A percentile compares a stretch with the other conserved stretches of the same genome.
Evolutionary conservation across 2,113 vertebrate genomes (phyloP).

Genomic region (Cinclus mexicanus): DNA sequence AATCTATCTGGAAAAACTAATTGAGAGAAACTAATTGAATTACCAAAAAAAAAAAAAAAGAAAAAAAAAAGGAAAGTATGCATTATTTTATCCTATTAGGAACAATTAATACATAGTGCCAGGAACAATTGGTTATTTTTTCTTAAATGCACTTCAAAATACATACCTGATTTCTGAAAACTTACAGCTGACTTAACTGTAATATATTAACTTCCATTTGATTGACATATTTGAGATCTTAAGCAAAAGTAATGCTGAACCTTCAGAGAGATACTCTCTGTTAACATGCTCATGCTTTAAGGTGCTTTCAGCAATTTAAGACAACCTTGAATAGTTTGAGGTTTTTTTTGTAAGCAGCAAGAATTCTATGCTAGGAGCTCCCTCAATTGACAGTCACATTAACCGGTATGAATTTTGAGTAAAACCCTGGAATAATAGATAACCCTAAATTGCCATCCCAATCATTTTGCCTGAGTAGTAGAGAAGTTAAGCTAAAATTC

Average conservation of each 20-base stretch:
- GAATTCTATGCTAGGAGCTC: not conserved
- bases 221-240: not conserved
- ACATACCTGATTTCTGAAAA: not conserved
- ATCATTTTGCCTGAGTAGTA: not conserved
- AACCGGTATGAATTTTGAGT: not conserved
- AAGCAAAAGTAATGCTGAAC: not conserved
- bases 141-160: not conserved
- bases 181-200: not conserved
- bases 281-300: not conserved
- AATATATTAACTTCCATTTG: not conserved
- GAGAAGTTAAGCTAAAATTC: not conserved
- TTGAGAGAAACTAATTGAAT: not conserved
- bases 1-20: not conserved
- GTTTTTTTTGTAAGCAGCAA: not conserved
- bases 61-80: not conserved
- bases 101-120: not conserved
- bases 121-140: not conserved
- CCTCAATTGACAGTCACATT: not conserved
- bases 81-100: not conserved
- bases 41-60: not conserved
- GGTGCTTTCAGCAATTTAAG: not conserved
- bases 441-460: not conserved
- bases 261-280: not conserved
- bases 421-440: not conserved
- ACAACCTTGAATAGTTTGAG: not conserved